Base-by-base conservation (phyloP, 2,888 invertebrate species). In the Microctonus aethiopoides region DNA sequence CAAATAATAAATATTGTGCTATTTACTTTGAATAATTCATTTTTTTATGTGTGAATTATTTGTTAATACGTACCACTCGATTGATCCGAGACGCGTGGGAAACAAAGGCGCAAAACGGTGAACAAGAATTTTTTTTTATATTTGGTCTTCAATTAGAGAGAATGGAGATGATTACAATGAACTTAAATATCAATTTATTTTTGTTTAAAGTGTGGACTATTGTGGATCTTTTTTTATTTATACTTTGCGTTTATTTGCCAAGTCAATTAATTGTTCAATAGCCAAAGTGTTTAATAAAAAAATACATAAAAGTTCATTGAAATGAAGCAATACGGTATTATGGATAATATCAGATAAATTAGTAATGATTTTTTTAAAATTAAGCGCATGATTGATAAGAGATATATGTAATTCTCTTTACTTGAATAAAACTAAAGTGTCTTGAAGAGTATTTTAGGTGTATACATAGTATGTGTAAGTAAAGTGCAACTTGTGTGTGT, bases 81-180 rank as follows among this genome's bases (percentile, higher is more conserved):
- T 83, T 79, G 82, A 83, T 86, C 86, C 86, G 84, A 86, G 86
- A 86, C 86, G 86, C 86, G 85, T 86, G 86, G 82, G 85, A 84
- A 86, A 86, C 83, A 86, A 86, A 86, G 82, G 81, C 84, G 84
- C 84, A 86, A 84, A 82, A 83, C 83, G 84, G 80, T 85, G 81
- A 85, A 83, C 81, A 85, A 84, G 81, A 80, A 79, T 77, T 81
- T 81, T 80, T 75, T 81, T 80, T 78, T 78, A 77, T 76, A 78
- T 79, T 70, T 66, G 79, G 75, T 78, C 71, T 73, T 75, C 73
- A 75, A 29, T 76, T 73, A 65, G 54, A 72, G 66, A 70, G 75
- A 66, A 75, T 74, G 73, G 71, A 70, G 70, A 76, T 72, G 74
- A 72, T 78, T 77, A 81, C 75, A 78, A 72, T 77, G 72, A 77